These are phyloP conservation scores for Saxidomus purpurata DNA, from an alignment of 1,140 invertebrate genomes.

Conservation along the genomic window DNA sequence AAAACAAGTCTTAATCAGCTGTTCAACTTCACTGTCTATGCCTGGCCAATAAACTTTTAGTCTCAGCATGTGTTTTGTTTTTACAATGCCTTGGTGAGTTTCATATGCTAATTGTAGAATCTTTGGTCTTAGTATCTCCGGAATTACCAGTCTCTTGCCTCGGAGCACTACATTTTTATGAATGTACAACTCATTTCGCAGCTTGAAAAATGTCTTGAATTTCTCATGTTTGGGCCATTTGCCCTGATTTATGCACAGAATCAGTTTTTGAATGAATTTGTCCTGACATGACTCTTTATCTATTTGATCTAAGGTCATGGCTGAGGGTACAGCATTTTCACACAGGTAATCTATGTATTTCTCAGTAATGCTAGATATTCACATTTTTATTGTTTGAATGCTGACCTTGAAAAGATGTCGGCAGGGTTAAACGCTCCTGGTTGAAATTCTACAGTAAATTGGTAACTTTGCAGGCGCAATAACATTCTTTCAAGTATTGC, in stretches of 20 bases:
- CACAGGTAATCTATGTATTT: background rate
- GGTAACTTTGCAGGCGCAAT: background rate
- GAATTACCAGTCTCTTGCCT: background rate
- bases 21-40: constrained; percentile 62
- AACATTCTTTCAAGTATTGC: background rate
- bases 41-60: constrained; percentile 31
- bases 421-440: background rate
- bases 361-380: constrained; percentile 13
- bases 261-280: constrained; percentile 14
- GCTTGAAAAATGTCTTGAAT: background rate
- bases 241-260: background rate
- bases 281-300: constrained; percentile 9
- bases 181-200: constrained; percentile 24
- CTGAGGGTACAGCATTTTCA: background rate
- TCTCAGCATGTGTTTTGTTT: constrained; percentile 38
- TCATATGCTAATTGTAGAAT: background rate
- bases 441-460: background rate
- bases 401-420: background rate
- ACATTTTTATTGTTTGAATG: constrained; percentile 1
- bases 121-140: background rate
- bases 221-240: background rate
- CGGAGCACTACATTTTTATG: background rate
- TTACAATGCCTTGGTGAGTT: constrained; percentile 18
- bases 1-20: constrained; percentile 42
- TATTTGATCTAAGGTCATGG: constrained; percentile 1